Conservation (phyloP, 1,140 invertebrate species). For the Acromyrmex heyeri region DNA sequence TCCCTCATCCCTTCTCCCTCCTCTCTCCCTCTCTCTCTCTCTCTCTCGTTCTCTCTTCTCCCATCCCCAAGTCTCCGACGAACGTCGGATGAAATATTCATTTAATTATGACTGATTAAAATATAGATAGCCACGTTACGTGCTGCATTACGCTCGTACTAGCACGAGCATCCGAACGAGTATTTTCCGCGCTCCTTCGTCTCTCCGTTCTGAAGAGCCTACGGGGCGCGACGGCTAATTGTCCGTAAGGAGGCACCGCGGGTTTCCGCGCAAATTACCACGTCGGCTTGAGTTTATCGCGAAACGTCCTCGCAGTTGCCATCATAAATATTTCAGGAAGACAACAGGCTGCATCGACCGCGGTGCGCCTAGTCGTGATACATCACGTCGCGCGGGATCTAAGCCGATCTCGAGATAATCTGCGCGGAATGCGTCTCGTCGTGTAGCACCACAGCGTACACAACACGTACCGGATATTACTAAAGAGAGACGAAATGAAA, state of each 20-base stretch:
- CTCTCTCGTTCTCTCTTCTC: not conserved
- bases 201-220: slow-evolving; percentile 41
- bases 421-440: slow-evolving; percentile 14
- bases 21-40: slow-evolving; percentile 1
- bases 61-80: slow-evolving; percentile 33
- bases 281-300: slow-evolving; percentile 64
- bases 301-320: slow-evolving; percentile 54
- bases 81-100: slow-evolving; percentile 83
- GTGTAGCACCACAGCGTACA: not conserved
- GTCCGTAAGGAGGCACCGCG: slow-evolving; percentile 61
- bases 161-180: slow-evolving; percentile 44
- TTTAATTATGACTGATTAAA: slow-evolving; percentile 85
- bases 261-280: slow-evolving; percentile 54
- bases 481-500: not conserved
- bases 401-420: slow-evolving; percentile 47
- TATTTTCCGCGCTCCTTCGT: slow-evolving; percentile 24
- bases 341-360: slow-evolving; percentile 22
- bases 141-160: slow-evolving; percentile 77
- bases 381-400: slow-evolving; percentile 32
- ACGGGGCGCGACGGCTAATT: slow-evolving; percentile 64
- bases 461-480: not conserved
- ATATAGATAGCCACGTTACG: slow-evolving; percentile 83
- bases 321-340: slow-evolving; percentile 64
- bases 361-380: slow-evolving; percentile 11
- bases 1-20: not conserved